phyloP scores from a whole-genome alignment of 2,888 invertebrate genomes.

The Drosophila rubida region DNA sequence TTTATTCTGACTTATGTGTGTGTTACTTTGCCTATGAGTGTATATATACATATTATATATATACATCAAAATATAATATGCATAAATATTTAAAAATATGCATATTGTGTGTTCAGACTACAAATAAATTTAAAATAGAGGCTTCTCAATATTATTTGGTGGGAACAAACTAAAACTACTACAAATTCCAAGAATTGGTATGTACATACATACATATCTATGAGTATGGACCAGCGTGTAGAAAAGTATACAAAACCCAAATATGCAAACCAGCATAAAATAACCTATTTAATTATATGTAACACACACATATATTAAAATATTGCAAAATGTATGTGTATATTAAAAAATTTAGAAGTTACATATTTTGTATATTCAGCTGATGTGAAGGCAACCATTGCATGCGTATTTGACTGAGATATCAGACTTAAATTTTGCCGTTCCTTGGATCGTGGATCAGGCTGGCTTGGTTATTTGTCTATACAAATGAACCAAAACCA shows the following conservation, averaged over 20 bases:
- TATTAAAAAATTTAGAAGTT: too few relatives aligned
- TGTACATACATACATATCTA: not conserved
- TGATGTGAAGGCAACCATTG: constrained; percentile 26
- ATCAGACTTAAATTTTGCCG: constrained; percentile 31
- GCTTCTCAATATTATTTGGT: not conserved
- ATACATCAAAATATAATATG: too few relatives aligned
- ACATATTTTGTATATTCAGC: constrained; percentile 20
- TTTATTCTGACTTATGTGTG: constrained; percentile 4
- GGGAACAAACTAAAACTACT: too few relatives aligned
- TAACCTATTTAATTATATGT: too few relatives aligned
- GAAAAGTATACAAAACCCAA: too few relatives aligned
- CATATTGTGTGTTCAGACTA: too few relatives aligned
- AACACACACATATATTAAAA: too few relatives aligned
- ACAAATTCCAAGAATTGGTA: not conserved
- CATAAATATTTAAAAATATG: not conserved
- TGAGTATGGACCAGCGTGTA: too few relatives aligned
- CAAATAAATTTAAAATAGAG: not conserved
- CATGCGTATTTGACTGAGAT: constrained; percentile 11
- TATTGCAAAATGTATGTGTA: too few relatives aligned
- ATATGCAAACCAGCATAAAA: not conserved
- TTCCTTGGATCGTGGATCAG: constrained; percentile 54
- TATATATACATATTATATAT: too few relatives aligned
- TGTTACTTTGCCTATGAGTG: not conserved
- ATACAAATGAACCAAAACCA: constrained; percentile 90
- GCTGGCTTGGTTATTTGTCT: constrained; percentile 36